Evolutionary conservation across 2,113 vertebrate genomes (phyloP).

Genomic region (Hystrix brachyura): DNA sequence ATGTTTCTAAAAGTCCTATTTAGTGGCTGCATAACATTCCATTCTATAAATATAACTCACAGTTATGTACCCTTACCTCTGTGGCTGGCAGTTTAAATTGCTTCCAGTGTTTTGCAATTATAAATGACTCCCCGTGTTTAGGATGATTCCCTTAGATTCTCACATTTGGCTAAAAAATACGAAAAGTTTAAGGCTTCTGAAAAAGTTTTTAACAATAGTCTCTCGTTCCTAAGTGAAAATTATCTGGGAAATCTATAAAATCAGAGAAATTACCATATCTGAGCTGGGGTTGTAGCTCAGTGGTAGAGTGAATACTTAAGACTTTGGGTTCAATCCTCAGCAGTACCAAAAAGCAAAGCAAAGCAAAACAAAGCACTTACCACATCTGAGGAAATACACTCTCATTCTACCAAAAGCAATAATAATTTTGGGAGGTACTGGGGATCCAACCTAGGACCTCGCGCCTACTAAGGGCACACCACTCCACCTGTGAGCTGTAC

Average conservation of each 20-base stretch:
- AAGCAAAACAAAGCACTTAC: background rate
- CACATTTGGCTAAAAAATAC: background rate
- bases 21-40: background rate
- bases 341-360: background rate
- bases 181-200: background rate
- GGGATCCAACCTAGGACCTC: background rate
- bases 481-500: background rate
- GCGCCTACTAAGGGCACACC: background rate
- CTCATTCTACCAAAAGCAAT: background rate
- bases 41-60: background rate
- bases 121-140: background rate
- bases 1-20: background rate
- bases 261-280: background rate
- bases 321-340: background rate
- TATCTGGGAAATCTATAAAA: background rate
- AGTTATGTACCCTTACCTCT: background rate
- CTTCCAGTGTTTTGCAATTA: slow-evolving; percentile 1
- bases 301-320: background rate
- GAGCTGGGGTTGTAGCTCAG: background rate
- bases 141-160: background rate
- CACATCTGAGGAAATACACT: background rate
- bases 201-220: background rate
- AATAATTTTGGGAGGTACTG: background rate
- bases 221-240: background rate
- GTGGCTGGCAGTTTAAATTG: background rate